These are phyloP conservation scores for Sigmodon hispidus DNA, from an alignment of 2,113 vertebrate genomes.

Conservation along the genomic window DNA sequence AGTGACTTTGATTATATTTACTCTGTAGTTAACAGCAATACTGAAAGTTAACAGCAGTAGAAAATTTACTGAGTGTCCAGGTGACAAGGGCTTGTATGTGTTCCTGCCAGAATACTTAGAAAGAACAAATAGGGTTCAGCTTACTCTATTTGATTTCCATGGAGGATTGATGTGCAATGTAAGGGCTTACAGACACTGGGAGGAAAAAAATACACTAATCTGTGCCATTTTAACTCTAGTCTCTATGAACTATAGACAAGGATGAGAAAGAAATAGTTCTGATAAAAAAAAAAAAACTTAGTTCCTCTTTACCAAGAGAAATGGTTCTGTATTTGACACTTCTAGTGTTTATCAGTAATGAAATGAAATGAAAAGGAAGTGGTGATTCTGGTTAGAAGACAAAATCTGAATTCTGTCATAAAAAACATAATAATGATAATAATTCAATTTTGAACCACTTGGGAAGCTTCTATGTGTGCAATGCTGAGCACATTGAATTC, in stretches of 20 bases:
- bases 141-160: not conserved
- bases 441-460: not conserved
- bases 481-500: not conserved
- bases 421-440: not conserved
- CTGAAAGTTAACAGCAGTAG: not conserved
- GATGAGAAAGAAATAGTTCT: not conserved
- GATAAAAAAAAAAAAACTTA: not conserved
- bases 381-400: not conserved
- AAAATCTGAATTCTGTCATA: not conserved
- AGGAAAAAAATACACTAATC: not conserved
- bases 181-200: not conserved
- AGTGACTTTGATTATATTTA: conserved; percentile 56
- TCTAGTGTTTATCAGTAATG: not conserved
- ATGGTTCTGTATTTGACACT: not conserved
- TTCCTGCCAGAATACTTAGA: not conserved
- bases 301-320: not conserved
- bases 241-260: not conserved
- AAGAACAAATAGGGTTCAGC: not conserved
- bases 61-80: not conserved
- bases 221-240: not conserved
- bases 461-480: accelerated
- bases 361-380: not conserved
- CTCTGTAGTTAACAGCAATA: not conserved
- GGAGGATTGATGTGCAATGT: not conserved
- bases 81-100: not conserved